Evolutionary conservation across 2,888 invertebrate species (phyloP), one percentile per base, ranked within the genome.

Genomic region (Antheraea assamensis): DNA sequence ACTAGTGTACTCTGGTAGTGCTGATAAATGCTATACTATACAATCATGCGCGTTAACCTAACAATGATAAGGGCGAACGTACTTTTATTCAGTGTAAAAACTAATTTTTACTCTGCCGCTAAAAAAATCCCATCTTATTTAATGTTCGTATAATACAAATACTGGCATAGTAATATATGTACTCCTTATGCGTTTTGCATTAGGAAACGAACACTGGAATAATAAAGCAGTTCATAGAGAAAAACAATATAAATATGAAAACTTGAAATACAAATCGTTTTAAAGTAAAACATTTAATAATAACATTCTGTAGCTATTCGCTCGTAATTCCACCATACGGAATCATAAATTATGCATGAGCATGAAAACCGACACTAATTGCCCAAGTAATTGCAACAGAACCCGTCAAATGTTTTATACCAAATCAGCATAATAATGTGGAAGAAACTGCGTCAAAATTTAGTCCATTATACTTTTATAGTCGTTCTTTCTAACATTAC

Each of bases 351-450:
- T 75, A 77, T 72, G 74, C 77, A 74, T 64, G 70, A 68, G 68
- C 68, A 61, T 35, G 74, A 73, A 78, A 76, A 75, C 77, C 74
- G 64, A 74, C 73, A 74, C 73, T 80, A 75, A 78, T 79, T 81
- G 75, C 71, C 74, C 76, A 73, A 79, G 79, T 77, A 78, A 76
- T 76, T 71, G 61, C 72, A 74, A 76, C 74, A 74, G 15, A 72
- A 75, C 75, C 75, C 74, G 73, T 74, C 73, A 74, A 72, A 73
- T 52, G 75, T 71, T 74, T 74, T 76, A 72, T n/a, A n/a, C n/a
- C 74, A 74, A 77, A 77, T 71, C 76, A 61, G 35, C 58, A 55
- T 21, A 66, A 72, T 74, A 35, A 68, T 68, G 35, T 35, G 35
- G 21, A 24, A n/a, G 35, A 58, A 58, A 58, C 58, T 24, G 13